Conservation (phyloP, 35 echinoderm and acorn worm species). For the Heliocidaris erythrogramma region DNA sequence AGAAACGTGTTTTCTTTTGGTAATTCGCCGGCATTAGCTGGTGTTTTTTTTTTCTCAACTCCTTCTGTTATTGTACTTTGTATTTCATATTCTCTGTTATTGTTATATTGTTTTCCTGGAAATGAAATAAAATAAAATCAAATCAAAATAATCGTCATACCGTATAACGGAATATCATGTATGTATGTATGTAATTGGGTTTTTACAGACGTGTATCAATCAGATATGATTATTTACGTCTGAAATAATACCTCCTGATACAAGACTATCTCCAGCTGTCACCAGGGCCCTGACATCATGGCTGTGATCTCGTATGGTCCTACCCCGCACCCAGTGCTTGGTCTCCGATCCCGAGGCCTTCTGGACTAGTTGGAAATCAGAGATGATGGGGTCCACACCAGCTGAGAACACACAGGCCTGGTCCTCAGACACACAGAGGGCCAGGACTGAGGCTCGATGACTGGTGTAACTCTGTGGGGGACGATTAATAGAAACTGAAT, state of each 20-base stretch:
- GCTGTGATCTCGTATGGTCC: slow-evolving; percentile 57
- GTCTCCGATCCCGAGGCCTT: neutral
- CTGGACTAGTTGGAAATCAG: slow-evolving; percentile 58
- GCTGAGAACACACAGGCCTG: slow-evolving; percentile 63
- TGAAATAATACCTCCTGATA: slow-evolving; percentile 99
- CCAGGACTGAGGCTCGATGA: slow-evolving; percentile 72
- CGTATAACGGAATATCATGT: neutral
- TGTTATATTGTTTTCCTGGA: no score
- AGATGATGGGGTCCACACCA: slow-evolving; percentile 71
- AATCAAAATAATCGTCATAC: no score
- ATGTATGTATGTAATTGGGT: no score
- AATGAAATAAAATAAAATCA: no score
- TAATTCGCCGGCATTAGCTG: no score
- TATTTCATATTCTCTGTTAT: no score
- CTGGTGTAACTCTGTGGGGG: slow-evolving; percentile 69
- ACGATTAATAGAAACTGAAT: neutral
- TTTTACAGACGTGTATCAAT: no score
- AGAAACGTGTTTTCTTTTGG: no score
- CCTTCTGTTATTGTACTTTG: no score
- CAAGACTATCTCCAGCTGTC: slow-evolving; percentile 50
- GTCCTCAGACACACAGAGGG: slow-evolving; percentile 71
- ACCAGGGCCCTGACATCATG: slow-evolving; percentile 88
- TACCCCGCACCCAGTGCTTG: slow-evolving; percentile 65
- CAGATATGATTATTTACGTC: no score
- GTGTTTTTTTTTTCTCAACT: no score